These are phyloP conservation scores for Leucoptera coffeella DNA, from an alignment of 2,888 invertebrate genomes.

Conservation along the genomic window DNA sequence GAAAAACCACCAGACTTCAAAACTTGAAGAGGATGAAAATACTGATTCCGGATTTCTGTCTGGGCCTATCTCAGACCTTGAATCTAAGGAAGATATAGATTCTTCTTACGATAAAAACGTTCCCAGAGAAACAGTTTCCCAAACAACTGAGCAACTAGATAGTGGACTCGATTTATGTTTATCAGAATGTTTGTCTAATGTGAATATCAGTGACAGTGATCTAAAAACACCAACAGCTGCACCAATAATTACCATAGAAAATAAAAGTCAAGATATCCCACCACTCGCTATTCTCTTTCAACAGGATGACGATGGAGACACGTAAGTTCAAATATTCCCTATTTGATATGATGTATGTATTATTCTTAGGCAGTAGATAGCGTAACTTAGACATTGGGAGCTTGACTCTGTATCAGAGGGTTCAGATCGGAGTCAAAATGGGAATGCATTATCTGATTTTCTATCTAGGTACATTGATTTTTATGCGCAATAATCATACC, in stretches of 20 bases:
- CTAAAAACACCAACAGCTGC: slow-evolving; percentile 5
- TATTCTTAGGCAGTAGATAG: too few relatives aligned
- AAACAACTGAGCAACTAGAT: slow-evolving; percentile 31
- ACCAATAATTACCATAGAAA: slow-evolving; percentile 9
- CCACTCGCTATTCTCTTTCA: slow-evolving; percentile 64
- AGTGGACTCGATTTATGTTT: slow-evolving; percentile 60
- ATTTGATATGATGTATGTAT: too few relatives aligned
- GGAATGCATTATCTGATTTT: too few relatives aligned
- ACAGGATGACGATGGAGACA: slow-evolving; percentile 81
- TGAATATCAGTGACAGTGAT: slow-evolving; percentile 22
- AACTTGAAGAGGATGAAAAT: slow-evolving; percentile 22
- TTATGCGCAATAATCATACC: too few relatives aligned
- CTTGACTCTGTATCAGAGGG: too few relatives aligned
- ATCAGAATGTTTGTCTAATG: slow-evolving; percentile 56
- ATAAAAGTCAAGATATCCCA: slow-evolving; percentile 14
- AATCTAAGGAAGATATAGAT: slow-evolving; percentile 5
- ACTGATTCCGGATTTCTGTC: slow-evolving; percentile 34
- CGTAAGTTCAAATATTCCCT: slow-evolving; percentile 62
- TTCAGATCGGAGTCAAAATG: too few relatives aligned
- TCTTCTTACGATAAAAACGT: slow-evolving; percentile 7
- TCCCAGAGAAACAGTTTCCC: slow-evolving; percentile 1
- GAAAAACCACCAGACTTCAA: slow-evolving; percentile 18
- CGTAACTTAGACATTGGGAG: too few relatives aligned
- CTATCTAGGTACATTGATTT: too few relatives aligned
- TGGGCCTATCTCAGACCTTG: slow-evolving; percentile 15